Percentiles rank a stretch among this genome's conserved stretches.
Evolutionary conservation across 2,797 vertebrate genomes (phyloP).

Genomic region (Rhyacichthys aspro): DNA sequence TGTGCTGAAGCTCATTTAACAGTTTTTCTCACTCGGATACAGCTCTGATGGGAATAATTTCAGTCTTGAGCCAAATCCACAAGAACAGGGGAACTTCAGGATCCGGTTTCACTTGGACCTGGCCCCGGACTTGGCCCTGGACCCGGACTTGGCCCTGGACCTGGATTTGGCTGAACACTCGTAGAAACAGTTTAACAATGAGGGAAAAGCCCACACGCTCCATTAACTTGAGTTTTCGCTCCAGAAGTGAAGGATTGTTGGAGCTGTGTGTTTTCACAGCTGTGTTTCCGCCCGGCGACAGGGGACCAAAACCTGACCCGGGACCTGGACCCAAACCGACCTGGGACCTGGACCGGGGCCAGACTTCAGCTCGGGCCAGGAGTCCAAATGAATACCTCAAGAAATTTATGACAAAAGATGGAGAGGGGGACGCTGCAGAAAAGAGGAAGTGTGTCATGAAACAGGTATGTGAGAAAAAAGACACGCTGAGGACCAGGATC

Average conservation of each 20-base stretch:
- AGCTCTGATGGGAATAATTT: too few species aligned
- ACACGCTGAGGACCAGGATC: too few species aligned
- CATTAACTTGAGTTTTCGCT: conserved; percentile 68
- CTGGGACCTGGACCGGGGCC: background rate
- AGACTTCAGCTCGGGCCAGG: conserved; percentile 1
- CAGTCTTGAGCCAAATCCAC: too few species aligned
- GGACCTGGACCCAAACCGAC: background rate
- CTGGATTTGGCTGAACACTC: conserved; percentile 30
- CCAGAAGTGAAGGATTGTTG: conserved; percentile 3
- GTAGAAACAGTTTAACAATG: conserved; percentile 52
- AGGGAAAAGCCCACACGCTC: conserved; percentile 73
- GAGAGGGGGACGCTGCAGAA: background rate
- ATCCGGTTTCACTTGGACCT: background rate
- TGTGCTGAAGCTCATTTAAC: too few species aligned
- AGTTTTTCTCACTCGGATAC: too few species aligned
- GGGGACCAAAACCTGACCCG: background rate
- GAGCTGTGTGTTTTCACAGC: conserved; percentile 80
- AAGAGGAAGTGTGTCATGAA: conserved; percentile 1
- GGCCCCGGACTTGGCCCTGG: too few species aligned
- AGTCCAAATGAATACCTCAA: conserved; percentile 3
- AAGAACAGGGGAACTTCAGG: too few species aligned
- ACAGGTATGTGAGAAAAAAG: background rate
- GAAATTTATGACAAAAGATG: background rate
- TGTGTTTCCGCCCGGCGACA: conserved; percentile 44
- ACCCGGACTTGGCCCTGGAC: too few species aligned